Conservation (phyloP, 1,140 invertebrate species). For the Apolygus lucorum region DNA sequence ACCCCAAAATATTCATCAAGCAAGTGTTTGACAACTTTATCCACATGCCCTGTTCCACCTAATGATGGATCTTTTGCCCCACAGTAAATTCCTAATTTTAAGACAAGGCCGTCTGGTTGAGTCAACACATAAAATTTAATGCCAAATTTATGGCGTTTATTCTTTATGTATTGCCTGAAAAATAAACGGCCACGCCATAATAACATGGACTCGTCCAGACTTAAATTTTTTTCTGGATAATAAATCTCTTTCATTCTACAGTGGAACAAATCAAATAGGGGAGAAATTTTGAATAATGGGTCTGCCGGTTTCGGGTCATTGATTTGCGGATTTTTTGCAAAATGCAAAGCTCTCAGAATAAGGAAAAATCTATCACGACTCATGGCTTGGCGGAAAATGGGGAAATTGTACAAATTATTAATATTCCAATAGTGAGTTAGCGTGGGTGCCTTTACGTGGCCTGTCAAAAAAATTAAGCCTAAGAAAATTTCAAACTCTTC, state of each 20-base stretch:
- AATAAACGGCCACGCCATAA: constrained; percentile 38
- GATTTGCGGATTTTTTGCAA: constrained; percentile 11
- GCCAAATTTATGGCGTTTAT: constrained; percentile 39
- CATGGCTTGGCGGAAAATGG: constrained; percentile 2
- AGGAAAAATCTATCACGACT: constrained; percentile 13
- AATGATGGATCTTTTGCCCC: constrained; percentile 26
- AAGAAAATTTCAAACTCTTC: constrained; percentile 14
- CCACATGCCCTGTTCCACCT: constrained; percentile 19
- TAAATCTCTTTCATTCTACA: constrained; percentile 19
- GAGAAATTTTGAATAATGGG: constrained; percentile 22
- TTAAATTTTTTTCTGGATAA: constrained; percentile 33
- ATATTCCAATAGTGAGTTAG: constrained; percentile 15
- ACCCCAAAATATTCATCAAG: constrained; percentile 28
- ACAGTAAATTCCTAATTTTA: constrained; percentile 34
- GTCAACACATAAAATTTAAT: constrained; percentile 39
- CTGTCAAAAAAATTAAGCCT: constrained; percentile 15
- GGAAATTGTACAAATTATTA: constrained; percentile 14
- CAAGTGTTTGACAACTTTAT: constrained; percentile 27
- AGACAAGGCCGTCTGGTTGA: constrained; percentile 33
- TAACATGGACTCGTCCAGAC: constrained; percentile 40
- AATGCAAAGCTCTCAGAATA: constrained; percentile 13
- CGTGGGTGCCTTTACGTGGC: constrained; percentile 11
- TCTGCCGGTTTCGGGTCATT: constrained; percentile 17
- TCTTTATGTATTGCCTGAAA: constrained; percentile 41
- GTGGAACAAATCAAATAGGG: constrained; percentile 15